Evolutionary conservation across 2,797 vertebrate genomes (phyloP), one percentile per base, ranked within the genome.

Genomic region (Gymnodraco acuticeps): DNA sequence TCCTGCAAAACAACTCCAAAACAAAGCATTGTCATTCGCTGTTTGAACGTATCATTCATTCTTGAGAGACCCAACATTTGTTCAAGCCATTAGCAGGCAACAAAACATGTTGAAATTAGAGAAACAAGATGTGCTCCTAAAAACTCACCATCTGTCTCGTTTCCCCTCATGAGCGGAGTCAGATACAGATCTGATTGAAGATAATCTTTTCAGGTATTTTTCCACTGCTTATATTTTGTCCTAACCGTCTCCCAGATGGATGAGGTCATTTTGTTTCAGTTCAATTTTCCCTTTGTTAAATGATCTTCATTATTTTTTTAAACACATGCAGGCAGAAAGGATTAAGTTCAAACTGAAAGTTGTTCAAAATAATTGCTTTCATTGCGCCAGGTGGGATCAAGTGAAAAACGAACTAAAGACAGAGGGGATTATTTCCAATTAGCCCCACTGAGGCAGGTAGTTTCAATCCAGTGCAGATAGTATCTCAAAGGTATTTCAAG

Each of bases 391-490:
- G 48, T 80, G 61, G 64, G 68, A 75, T 76, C 43, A 66, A 74
- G 48, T 51, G 3, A 67, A 77, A 48, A 65, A 67, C 16, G 48
- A 63, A 54, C 5, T 12, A 47, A 58, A 73, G 78, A 72, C 69
- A 80, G 43, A 33, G 51, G 9, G 53, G 56, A 78, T 78, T 80
- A 73, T 73, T 76, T 75, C 48, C 19, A 79, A 19, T 64, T 59
- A 63, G 58, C 41, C 51, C 3, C 13, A 11, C 11, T 33, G 27
- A 76, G 50, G 45, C 12, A 75, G 61, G 23, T 59, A n/a, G 38
- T 64, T 76, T 80, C 64, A 82, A 43, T 64, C 0, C 0, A 74
- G 53, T 13, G 56, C 16, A 74, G 78, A 75, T 73, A 27, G 10
- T 63, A 70, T 77, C 70, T 61, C 46, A 12, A 27, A 33, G 60